Evolutionary conservation across 2,888 invertebrate genomes (phyloP).

Genomic region (Rhodophaea formosa): DNA sequence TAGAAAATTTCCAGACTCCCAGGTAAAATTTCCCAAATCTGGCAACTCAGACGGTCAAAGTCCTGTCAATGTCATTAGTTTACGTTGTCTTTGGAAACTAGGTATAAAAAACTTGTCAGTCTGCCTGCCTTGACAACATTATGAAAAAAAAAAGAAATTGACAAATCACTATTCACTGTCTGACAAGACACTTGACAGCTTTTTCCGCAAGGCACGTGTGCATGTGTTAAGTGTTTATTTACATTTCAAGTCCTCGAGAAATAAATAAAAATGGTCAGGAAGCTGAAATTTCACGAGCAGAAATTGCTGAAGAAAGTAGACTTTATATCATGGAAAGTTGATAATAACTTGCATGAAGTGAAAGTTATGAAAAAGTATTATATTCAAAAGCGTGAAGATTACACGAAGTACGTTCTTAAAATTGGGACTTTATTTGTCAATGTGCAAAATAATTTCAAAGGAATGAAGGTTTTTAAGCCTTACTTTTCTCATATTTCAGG

Average conservation of each 20-base stretch:
- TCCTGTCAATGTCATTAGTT: no score
- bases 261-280: constrained; percentile 89
- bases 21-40: no score
- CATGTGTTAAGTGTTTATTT: constrained; percentile 10
- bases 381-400: constrained; percentile 97
- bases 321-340: constrained; percentile 98
- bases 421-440: neutral
- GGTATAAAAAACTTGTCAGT: no score
- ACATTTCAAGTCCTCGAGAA: neutral
- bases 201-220: constrained; percentile 4
- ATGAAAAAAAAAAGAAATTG: no score
- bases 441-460: neutral
- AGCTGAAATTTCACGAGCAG: constrained; percentile 97
- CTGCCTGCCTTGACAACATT: no score
- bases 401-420: constrained; percentile 87
- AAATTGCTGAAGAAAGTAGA: constrained; percentile 99
- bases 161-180: no score
- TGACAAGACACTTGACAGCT: neutral
- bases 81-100: no score
- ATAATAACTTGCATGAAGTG: constrained; percentile 96
- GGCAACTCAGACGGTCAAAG: no score
- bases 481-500: constrained; percentile 69
- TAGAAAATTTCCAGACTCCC: no score
- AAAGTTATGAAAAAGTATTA: constrained; percentile 93
- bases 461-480: neutral